These are phyloP conservation scores for Balaeniceps rex DNA, from an alignment of 2,113 vertebrate species.

Conservation along the genomic window DNA sequence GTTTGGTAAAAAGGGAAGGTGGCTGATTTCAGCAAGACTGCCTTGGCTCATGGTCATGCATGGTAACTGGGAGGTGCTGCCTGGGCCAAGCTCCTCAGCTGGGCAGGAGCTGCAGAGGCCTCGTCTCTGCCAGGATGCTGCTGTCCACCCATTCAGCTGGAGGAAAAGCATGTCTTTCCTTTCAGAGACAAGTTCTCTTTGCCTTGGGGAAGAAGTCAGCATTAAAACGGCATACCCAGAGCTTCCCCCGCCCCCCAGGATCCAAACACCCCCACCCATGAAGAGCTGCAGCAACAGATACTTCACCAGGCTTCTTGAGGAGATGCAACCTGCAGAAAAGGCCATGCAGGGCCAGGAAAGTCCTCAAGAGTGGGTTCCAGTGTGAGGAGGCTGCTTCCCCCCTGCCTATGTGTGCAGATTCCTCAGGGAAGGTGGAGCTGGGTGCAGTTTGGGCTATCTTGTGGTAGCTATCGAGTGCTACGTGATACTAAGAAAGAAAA, in stretches of 20 bases:
- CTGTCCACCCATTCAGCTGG: neutral
- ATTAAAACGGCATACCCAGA: neutral
- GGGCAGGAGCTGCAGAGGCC: neutral
- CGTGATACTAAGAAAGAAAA: neutral
- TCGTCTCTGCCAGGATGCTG: neutral
- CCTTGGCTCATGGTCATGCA: rapidly evolving
- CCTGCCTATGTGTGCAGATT: rapidly evolving
- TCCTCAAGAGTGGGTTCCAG: neutral
- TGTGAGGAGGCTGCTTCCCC: neutral
- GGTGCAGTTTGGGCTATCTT: neutral
- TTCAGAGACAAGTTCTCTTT: neutral
- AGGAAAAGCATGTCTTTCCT: neutral
- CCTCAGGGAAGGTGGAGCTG: neutral
- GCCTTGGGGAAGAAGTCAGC: neutral
- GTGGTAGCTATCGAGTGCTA: rapidly evolving
- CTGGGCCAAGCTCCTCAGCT: neutral
- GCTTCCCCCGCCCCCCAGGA: no score
- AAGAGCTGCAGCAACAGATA: neutral
- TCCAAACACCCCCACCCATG: neutral
- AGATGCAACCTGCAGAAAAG: neutral
- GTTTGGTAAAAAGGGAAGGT: neutral
- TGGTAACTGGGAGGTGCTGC: neutral
- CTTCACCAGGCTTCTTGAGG: neutral
- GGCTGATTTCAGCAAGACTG: neutral
- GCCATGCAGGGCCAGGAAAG: neutral